A percentile compares a stretch with the other conserved stretches of the same genome.
Evolutionary conservation across 2,888 invertebrate genomes (phyloP).

Genomic region (Drosophila formosana): DNA sequence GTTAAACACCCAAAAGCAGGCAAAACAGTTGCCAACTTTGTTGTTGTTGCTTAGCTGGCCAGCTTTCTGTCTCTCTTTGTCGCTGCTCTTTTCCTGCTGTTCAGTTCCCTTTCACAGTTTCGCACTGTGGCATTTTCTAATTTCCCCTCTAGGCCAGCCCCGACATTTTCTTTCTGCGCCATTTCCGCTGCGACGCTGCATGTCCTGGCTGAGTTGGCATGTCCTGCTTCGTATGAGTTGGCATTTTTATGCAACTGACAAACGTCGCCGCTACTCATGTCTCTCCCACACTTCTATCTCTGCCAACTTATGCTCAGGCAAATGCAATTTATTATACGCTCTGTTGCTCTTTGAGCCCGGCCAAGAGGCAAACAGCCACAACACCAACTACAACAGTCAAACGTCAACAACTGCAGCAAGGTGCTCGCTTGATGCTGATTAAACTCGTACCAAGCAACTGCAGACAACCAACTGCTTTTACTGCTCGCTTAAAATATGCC

Average conservation of each 20-base stretch:
- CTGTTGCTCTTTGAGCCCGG: constrained; percentile 53
- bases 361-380: constrained; percentile 15
- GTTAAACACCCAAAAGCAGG: background rate
- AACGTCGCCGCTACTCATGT: constrained; percentile 60
- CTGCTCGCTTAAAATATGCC: constrained; percentile 13
- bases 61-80: constrained; percentile 27
- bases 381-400: constrained; percentile 1
- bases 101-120: constrained; percentile 21
- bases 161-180: constrained; percentile 71
- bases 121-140: constrained; percentile 74
- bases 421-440: constrained; percentile 51
- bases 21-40: constrained; percentile 45
- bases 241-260: constrained; percentile 80
- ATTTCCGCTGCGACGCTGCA: constrained; percentile 74
- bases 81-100: background rate
- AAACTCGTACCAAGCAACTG: constrained; percentile 13
- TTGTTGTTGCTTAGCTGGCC: constrained; percentile 30
- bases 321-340: constrained; percentile 76
- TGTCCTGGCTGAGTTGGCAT: constrained; percentile 65
- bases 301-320: constrained; percentile 30
- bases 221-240: constrained; percentile 73
- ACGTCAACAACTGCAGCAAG: constrained; percentile 20
- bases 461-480: too few species aligned
- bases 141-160: constrained; percentile 59
- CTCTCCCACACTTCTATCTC: constrained; percentile 13